These are phyloP conservation scores for Phorcus lineatus DNA, from an alignment of 2,888 invertebrate genomes.

Conservation along the genomic window DNA sequence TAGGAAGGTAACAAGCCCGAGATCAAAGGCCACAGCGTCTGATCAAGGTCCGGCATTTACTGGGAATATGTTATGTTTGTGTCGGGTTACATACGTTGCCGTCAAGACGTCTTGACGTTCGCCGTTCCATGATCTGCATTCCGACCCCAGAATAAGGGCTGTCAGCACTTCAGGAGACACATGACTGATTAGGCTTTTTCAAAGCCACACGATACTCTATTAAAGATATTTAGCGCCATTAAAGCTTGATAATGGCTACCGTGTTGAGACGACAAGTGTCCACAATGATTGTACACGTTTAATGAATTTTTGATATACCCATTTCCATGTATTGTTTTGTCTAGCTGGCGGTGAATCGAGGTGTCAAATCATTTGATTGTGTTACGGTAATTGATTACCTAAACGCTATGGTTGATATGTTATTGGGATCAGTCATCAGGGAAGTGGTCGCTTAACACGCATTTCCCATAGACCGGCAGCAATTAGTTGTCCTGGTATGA, in stretches of 20 bases:
- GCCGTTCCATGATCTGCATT: background rate
- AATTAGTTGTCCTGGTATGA: background rate
- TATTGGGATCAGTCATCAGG: conserved; percentile 3
- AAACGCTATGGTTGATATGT: background rate
- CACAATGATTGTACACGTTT: conserved; percentile 9
- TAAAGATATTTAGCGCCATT: conserved; percentile 21
- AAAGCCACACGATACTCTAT: conserved; percentile 17
- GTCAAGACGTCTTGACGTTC: conserved; percentile 4
- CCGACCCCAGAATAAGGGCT: background rate
- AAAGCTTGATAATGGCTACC: conserved; percentile 5
- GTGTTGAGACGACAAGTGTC: background rate
- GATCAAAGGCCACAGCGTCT: background rate
- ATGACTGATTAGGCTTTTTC: conserved; percentile 13
- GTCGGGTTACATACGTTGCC: background rate
- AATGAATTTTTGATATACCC: conserved; percentile 23
- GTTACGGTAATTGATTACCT: conserved; percentile 10
- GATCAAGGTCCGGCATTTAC: background rate
- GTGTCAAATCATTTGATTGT: conserved; percentile 1
- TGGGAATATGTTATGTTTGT: background rate
- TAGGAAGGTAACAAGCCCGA: conserved; percentile 16
- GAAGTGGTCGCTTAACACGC: background rate
- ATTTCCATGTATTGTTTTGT: conserved; percentile 7
- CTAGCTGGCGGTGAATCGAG: conserved; percentile 1
- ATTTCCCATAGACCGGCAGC: background rate
- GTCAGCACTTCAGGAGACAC: background rate